Base-by-base conservation (phyloP, 1,140 invertebrate species). In the Brachionus plicatilis region DNA sequence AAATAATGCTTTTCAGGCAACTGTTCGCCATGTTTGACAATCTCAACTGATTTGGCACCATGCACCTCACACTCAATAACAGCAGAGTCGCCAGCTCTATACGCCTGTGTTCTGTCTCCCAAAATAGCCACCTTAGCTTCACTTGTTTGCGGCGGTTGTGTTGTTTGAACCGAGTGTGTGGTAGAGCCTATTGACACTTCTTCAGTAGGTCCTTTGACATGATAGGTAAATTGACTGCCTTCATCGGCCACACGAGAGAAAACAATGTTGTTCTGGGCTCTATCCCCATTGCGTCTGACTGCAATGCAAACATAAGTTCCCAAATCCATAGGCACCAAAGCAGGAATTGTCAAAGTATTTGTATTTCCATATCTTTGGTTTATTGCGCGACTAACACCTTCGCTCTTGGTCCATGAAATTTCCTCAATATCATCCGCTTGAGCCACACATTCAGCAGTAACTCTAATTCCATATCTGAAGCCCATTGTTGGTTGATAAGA, bases 251-350 rank as follows among this genome's bases (percentile, higher is more conserved):
- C 27, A 27, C 65, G 53, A 17, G 29, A 20, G 53, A 82, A 82
- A 33, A 65, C 37, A 82, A 82, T 68, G 24, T 56, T 82, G 41
- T 82, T 82, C 43, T 82, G 79, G 33, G 65, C 79, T 65, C 79
- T 8, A 9, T 60, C 53, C 4, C 65, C 53, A 68, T 82, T 68
- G 3, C 53, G 41, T 60, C 65, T 82, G 9, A 68, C 60, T 12
- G 43, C 79, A 45, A 82, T 82, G 27, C 79, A 82, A 17, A 82
- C 79, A 82, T 82, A 82, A 43, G 79, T 82, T 41, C 79, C 79
- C 17, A 82, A 65, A 47, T 82, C 79, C 79, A 82, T 82, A 41
- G 79, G 65, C 3, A 68, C 37, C 17, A 82, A 65, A 65, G 79
- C 79, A n/a, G 53, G 53, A 24, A 82, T 65, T 11, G 60, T 68